Evolutionary conservation across 2,888 invertebrate genomes (phyloP), one percentile per base, ranked within the genome.

Genomic region (Germaria angustata): DNA sequence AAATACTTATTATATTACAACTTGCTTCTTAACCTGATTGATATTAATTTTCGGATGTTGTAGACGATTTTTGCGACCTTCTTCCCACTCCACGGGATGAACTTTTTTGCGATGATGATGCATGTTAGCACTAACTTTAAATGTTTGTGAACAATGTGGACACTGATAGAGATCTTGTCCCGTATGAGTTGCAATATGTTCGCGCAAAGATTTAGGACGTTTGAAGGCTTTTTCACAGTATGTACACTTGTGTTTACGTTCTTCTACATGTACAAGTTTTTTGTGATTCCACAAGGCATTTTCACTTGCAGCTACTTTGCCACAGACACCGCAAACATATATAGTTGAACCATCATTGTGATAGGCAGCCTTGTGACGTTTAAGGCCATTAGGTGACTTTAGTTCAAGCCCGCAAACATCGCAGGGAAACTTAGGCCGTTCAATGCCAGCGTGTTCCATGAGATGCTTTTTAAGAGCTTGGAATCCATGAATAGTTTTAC

Each of bases 181-280:
- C 3, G 87, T 87, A 68, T 88, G 88, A 4, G 85, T 86, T 2
- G 88, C 86, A 81, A 87, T 86, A 73, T 88, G 88, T 55, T 88
- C 88, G 65, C 78, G 79, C 22, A 82, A 75, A 7, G 66, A 84
- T 46, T 86, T 78, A 1, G 85, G 78, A 0, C 84, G 80, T 46
- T 87, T 87, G 20, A 87, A 87, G 0, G 86, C 86, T 73, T 87
- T 87, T 17, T 85, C 84, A 59, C 87, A 87, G 28, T 86, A 80
- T 2, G 68, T 84, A 51, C 87, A 87, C 46, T 87, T 85, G 32
- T 84, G 85, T 13, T 81, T 85, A 3, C 87, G 85, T 46, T 84
- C 83, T n/a, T 65, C 72, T n/a, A 84, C 81, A 57, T 87, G 87
- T 66, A 87, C 85, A 15, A 86, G 84, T 32, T 83, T 75, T 41